A percentile compares a stretch with the other conserved stretches of the same genome.
phyloP scores from a whole-genome alignment of 2,113 vertebrate species.

The Gallinago jamesoni region DNA sequence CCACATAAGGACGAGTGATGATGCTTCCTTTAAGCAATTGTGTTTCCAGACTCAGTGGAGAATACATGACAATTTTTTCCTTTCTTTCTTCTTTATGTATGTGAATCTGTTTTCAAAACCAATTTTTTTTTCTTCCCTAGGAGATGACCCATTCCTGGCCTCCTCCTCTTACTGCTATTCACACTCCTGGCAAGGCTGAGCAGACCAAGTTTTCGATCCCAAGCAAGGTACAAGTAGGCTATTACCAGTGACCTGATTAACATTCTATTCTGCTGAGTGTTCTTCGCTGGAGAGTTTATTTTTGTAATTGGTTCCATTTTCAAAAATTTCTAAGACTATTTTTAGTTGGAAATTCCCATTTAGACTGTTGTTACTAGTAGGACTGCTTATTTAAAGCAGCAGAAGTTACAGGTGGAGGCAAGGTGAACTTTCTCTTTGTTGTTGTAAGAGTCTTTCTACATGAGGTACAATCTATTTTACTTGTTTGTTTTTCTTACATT shows the following conservation, averaged over 20 bases:
- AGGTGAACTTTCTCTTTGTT: background rate
- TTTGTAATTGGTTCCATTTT: background rate
- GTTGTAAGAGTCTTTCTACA: background rate
- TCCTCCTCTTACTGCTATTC: constrained; percentile 87
- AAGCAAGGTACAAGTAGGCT: constrained; percentile 80
- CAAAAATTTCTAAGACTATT: background rate
- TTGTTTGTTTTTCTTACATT: background rate
- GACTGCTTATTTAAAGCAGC: constrained; percentile 10
- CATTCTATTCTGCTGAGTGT: background rate
- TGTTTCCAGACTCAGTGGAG: background rate
- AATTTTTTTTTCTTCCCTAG: constrained; percentile 56
- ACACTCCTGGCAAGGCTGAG: constrained; percentile 87
- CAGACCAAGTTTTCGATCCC: constrained; percentile 87
- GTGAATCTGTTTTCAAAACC: constrained; percentile 1
- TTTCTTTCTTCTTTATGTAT: background rate
- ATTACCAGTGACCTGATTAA: constrained; percentile 16
- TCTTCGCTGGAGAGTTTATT: constrained; percentile 13
- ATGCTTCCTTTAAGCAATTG: background rate
- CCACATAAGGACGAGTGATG: background rate
- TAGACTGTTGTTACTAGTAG: background rate
- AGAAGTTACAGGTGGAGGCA: background rate
- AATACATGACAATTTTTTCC: background rate
- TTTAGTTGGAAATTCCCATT: constrained; percentile 37
- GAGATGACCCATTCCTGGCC: constrained; percentile 94
- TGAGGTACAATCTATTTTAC: background rate